Percentiles rank a stretch among this genome's conserved stretches.
These are phyloP conservation scores for Peromyscus aztecus DNA, from an alignment of 2,797 vertebrate genomes.

Conservation along the genomic window DNA sequence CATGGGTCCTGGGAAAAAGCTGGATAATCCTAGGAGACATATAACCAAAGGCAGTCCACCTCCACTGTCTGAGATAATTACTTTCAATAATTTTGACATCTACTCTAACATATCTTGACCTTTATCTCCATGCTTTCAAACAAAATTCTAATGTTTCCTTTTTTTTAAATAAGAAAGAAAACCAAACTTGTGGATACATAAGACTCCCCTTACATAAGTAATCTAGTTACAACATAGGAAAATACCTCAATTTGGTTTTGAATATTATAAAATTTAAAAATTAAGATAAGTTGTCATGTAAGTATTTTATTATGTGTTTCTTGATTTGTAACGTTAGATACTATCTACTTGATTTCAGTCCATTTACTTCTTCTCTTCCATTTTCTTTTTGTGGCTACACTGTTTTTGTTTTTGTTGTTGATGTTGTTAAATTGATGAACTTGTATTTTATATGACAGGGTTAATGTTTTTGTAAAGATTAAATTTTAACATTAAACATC, in stretches of 20 bases:
- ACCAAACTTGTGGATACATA: background rate
- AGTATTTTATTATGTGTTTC: background rate
- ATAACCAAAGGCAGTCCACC: background rate
- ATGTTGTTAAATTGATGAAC: background rate
- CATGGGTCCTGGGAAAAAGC: background rate
- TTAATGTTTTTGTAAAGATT: conserved; percentile 21
- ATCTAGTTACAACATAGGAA: background rate
- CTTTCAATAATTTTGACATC: conserved; percentile 35
- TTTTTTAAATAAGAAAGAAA: conserved; percentile 44
- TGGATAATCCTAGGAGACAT: background rate
- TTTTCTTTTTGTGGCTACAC: conserved; percentile 20
- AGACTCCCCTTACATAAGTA: conserved; percentile 3
- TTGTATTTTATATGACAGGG: background rate
- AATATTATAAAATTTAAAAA: conserved; percentile 54
- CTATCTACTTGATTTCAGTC: conserved; percentile 13
- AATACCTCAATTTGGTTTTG: conserved; percentile 31
- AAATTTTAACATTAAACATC: background rate
- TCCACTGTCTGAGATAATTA: background rate
- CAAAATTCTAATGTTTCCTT: conserved; percentile 15
- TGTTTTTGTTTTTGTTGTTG: background rate
- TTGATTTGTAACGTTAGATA: conserved; percentile 8
- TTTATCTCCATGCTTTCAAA: conserved; percentile 45
- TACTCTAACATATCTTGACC: conserved; percentile 25
- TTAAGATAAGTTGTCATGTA: background rate
- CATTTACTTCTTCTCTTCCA: background rate